Evolutionary conservation across 2,113 vertebrate species (phyloP).

Genomic region (Muscicapa adusta): DNA sequence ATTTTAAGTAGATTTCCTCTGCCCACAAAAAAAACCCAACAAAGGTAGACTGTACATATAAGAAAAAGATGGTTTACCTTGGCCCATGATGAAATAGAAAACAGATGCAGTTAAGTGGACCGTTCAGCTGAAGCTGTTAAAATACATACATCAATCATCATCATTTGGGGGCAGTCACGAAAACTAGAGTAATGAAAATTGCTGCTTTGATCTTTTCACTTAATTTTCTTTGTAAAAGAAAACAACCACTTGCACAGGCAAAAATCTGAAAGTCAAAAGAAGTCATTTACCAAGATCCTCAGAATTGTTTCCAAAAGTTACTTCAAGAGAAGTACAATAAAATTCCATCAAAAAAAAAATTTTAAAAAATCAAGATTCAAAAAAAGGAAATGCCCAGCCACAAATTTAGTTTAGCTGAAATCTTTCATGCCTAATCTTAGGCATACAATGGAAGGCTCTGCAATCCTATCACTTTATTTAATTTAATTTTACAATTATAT

Average conservation of each 20-base stretch:
- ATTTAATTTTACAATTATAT: background rate
- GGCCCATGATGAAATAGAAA: background rate
- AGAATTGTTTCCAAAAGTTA: background rate
- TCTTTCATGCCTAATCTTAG: background rate
- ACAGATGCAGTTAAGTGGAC: background rate
- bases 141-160: background rate
- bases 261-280: background rate
- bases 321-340: background rate
- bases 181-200: background rate
- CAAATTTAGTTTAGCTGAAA: background rate
- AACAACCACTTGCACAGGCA: background rate
- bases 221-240: background rate
- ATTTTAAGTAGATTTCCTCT: background rate
- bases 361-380: background rate
- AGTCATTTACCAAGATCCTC: background rate
- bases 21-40: background rate
- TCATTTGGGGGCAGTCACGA: background rate
- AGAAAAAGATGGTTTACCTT: background rate
- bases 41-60: background rate
- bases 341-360: background rate
- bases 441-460: background rate
- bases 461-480: background rate
- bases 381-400: background rate
- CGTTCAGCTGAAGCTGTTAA: background rate
- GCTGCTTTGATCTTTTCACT: background rate